A percentile compares a stretch with the other conserved stretches of the same genome.
Evolutionary conservation across 2,113 vertebrate species (phyloP).

Genomic region (Zapornia atra): DNA sequence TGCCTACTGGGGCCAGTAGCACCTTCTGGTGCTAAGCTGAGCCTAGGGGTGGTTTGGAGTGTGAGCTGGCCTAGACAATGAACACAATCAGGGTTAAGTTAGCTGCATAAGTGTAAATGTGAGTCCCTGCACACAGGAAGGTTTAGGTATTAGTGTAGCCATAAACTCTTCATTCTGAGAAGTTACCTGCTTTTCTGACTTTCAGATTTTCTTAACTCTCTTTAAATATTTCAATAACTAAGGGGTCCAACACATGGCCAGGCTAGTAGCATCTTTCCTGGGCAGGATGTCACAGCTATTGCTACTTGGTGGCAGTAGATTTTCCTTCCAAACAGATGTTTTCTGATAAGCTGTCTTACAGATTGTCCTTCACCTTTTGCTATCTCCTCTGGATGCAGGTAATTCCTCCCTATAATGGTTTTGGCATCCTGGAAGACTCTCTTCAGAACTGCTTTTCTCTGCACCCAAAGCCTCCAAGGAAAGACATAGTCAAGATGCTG

Average conservation of each 20-base stretch:
- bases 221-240: background rate
- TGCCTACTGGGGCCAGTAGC: background rate
- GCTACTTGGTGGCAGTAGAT: background rate
- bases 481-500: constrained; percentile 85
- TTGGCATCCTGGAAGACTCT: constrained; percentile 89
- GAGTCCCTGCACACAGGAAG: background rate
- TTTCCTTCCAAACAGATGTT: background rate
- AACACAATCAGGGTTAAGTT: background rate
- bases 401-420: constrained; percentile 93
- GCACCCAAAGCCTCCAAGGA: constrained; percentile 83
- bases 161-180: background rate
- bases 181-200: background rate
- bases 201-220: background rate
- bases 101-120: background rate
- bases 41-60: background rate
- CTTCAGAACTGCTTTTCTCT: constrained; percentile 90
- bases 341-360: background rate
- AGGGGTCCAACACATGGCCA: background rate
- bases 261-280: background rate
- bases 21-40: background rate
- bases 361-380: background rate
- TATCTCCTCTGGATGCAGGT: constrained; percentile 72
- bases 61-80: background rate
- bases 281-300: background rate
- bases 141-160: background rate